phyloP scores from a whole-genome alignment of 2,113 vertebrate species.

The Phasianus colchicus region DNA sequence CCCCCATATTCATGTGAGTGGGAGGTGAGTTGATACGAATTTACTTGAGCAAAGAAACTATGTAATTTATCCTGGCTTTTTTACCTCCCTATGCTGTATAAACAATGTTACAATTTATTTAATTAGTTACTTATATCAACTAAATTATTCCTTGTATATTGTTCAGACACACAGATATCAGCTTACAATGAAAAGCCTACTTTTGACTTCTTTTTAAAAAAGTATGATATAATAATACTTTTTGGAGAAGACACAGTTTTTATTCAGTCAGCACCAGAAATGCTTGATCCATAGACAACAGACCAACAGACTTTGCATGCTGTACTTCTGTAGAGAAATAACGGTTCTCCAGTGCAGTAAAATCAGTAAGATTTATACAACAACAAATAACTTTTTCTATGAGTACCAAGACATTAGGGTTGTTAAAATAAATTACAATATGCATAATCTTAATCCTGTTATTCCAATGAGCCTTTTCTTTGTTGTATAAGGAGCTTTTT shows the following conservation, averaged over 20 bases:
- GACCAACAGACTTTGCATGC: neutral
- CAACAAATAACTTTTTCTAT: neutral
- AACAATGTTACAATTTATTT: neutral
- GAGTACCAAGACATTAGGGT: neutral
- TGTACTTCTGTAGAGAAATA: neutral
- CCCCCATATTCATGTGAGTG: accelerated
- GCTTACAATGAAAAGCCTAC: accelerated
- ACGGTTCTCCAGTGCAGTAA: neutral
- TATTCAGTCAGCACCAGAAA: neutral
- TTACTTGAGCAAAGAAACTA: neutral
- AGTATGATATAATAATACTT: neutral
- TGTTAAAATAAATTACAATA: neutral
- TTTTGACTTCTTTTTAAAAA: neutral
- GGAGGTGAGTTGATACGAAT: neutral
- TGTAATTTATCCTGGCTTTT: neutral
- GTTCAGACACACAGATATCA: neutral
- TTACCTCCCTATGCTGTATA: neutral
- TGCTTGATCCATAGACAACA: neutral
- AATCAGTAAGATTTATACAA: neutral
- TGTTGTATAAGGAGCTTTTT: neutral
- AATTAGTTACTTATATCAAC: no score
- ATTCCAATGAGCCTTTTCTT: neutral
- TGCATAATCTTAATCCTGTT: neutral
- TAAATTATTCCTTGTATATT: neutral
- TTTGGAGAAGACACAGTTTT: neutral